Evolutionary conservation across 2,888 invertebrate species (phyloP).

Genomic region (Callinectes sapidus): DNA sequence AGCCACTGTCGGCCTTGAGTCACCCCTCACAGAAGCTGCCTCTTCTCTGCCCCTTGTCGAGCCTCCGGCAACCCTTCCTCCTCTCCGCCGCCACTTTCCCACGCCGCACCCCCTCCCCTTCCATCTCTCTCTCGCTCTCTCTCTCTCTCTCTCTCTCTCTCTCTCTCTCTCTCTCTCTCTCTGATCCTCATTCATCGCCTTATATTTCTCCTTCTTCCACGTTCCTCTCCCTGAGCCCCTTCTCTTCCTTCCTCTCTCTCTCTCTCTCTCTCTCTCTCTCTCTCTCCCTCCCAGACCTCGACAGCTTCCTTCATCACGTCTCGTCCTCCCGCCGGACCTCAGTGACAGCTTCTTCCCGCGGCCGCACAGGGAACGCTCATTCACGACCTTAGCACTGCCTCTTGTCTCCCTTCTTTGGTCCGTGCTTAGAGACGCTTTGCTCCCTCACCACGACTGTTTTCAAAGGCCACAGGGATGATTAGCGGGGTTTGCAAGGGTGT

Average conservation of each 20-base stretch:
- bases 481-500: too few relatives aligned
- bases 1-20: conserved; percentile 23
- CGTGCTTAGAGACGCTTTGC: too few relatives aligned
- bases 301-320: conserved; percentile 45
- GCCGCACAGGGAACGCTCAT: background rate
- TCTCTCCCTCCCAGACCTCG: conserved; percentile 34
- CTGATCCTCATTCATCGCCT: background rate
- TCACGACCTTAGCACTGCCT: background rate
- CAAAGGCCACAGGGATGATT: too few relatives aligned
- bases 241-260: conserved; percentile 5
- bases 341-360: background rate
- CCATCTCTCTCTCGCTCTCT: conserved; percentile 5
- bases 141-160: conserved; percentile 31
- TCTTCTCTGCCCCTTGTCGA: conserved; percentile 36
- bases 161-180: background rate
- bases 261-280: too few relatives aligned
- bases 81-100: background rate
- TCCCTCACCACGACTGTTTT: too few relatives aligned
- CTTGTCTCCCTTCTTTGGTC: background rate
- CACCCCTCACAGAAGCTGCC: conserved; percentile 23
- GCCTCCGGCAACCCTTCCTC: conserved; percentile 38
- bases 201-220: background rate
- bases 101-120: background rate
- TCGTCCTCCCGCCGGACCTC: background rate
- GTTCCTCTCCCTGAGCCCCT: background rate